phyloP scores from a whole-genome alignment of 30 jellyfish, hydroid and myxozoan species.

The Aurelia sp. region DNA sequence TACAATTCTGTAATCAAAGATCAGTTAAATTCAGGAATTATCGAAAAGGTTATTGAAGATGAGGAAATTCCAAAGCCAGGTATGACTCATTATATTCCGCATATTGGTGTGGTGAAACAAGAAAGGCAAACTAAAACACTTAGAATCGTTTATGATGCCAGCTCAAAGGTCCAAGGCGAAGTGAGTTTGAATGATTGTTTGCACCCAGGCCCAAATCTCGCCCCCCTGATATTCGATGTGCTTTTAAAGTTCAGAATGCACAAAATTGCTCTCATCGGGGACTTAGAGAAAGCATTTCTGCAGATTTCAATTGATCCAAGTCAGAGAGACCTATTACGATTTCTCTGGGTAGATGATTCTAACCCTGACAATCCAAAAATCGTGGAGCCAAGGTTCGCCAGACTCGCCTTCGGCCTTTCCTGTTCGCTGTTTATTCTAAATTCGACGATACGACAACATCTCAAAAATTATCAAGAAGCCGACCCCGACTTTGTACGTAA shows the following conservation, averaged over 20 bases:
- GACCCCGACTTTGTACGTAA: conserved; percentile 31
- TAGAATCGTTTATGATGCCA: conserved; percentile 46
- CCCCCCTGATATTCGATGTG: conserved; percentile 33
- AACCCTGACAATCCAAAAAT: conserved; percentile 1
- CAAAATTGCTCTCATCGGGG: conserved; percentile 39
- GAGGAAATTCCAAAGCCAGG: not conserved
- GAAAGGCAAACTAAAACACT: conserved; percentile 25
- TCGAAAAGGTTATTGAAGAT: conserved; percentile 9
- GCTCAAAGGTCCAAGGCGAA: conserved; percentile 28
- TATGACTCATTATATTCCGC: conserved; percentile 27
- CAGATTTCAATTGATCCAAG: conserved; percentile 18
- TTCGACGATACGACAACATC: conserved; percentile 37
- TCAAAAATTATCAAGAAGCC: not conserved
- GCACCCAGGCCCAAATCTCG: conserved; percentile 37
- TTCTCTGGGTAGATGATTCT: conserved; percentile 28
- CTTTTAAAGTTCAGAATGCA: conserved; percentile 17
- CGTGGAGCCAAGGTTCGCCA: conserved; percentile 8
- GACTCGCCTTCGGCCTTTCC: conserved; percentile 57
- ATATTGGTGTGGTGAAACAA: conserved; percentile 6
- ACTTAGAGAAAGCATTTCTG: conserved; percentile 40
- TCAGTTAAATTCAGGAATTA: conserved; percentile 4
- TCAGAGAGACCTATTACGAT: conserved; percentile 24
- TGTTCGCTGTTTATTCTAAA: conserved; percentile 36
- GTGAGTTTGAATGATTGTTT: conserved; percentile 19
- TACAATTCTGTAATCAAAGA: conserved; percentile 26